Conservation (phyloP, 2,888 invertebrate genomes). For the Diabrotica balteata region DNA sequence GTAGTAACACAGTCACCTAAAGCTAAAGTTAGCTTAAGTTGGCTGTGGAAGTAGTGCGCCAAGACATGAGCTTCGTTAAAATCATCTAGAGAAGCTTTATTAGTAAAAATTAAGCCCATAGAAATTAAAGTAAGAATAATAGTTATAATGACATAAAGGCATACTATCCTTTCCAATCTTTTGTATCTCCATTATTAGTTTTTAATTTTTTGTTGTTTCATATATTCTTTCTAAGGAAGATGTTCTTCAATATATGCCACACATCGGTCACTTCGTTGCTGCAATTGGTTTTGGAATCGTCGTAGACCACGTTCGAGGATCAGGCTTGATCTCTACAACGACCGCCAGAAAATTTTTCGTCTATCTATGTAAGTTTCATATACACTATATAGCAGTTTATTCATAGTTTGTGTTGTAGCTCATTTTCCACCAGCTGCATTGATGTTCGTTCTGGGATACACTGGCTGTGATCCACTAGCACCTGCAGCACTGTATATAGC, state of each 20-base stretch:
- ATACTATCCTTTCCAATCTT: too few relatives aligned
- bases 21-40: too few relatives aligned
- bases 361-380: conserved; percentile 62
- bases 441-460: conserved; percentile 67
- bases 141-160: too few relatives aligned
- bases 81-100: too few relatives aligned
- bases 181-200: too few relatives aligned
- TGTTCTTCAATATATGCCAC: conserved; percentile 64
- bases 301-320: conserved; percentile 65
- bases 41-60: too few relatives aligned
- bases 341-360: conserved; percentile 66
- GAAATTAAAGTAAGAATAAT: too few relatives aligned
- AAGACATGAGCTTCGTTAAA: too few relatives aligned
- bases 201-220: too few relatives aligned
- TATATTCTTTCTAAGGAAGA: conserved; percentile 59
- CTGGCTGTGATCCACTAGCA: conserved; percentile 66
- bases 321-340: conserved; percentile 65
- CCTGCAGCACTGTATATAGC: conserved; percentile 67
- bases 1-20: too few relatives aligned
- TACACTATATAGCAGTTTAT: neutral
- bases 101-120: too few relatives aligned
- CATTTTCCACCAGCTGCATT: conserved; percentile 67
- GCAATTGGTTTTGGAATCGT: conserved; percentile 66
- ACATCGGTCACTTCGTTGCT: conserved; percentile 66
- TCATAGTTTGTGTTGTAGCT: conserved; percentile 54